Evolutionary conservation across 2,797 vertebrate genomes (phyloP).

Genomic region (Propithecus deckenii): DNA sequence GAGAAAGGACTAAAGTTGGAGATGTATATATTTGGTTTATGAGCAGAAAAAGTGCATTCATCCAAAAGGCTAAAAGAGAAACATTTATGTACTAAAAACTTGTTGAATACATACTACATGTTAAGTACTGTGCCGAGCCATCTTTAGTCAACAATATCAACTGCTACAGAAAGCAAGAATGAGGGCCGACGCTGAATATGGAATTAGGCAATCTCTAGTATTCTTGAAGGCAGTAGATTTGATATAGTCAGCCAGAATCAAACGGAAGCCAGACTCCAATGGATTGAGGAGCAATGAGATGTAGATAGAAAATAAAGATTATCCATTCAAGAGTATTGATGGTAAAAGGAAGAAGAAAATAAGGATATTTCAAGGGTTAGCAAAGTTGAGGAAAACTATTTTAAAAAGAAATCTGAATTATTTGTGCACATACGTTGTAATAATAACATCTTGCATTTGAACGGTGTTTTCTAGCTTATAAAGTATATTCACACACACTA

Average conservation of each 20-base stretch:
- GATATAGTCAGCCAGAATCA: slow-evolving; percentile 1
- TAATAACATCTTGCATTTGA: neutral
- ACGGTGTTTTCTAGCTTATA: slow-evolving; percentile 10
- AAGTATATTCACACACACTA: neutral
- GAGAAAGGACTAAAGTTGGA: neutral
- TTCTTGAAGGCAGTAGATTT: slow-evolving; percentile 8
- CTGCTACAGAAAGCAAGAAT: neutral
- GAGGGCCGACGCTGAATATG: neutral
- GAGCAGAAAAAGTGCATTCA: neutral
- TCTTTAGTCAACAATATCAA: slow-evolving; percentile 2
- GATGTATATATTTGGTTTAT: neutral
- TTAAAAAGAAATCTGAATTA: slow-evolving; percentile 42
- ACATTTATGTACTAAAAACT: neutral
- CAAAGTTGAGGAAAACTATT: neutral
- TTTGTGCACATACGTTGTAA: neutral
- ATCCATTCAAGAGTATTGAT: slow-evolving; percentile 4
- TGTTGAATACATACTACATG: neutral
- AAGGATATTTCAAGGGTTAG: slow-evolving; percentile 35
- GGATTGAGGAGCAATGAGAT: neutral
- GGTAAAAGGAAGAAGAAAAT: neutral
- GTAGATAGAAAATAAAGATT: neutral
- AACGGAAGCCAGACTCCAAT: slow-evolving; percentile 7
- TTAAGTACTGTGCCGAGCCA: neutral
- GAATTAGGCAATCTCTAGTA: neutral
- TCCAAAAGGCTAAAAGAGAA: neutral